Evolutionary conservation across 2,888 invertebrate genomes (phyloP), one percentile per base, ranked within the genome.

Genomic region (Dicranocentrus wangi): DNA sequence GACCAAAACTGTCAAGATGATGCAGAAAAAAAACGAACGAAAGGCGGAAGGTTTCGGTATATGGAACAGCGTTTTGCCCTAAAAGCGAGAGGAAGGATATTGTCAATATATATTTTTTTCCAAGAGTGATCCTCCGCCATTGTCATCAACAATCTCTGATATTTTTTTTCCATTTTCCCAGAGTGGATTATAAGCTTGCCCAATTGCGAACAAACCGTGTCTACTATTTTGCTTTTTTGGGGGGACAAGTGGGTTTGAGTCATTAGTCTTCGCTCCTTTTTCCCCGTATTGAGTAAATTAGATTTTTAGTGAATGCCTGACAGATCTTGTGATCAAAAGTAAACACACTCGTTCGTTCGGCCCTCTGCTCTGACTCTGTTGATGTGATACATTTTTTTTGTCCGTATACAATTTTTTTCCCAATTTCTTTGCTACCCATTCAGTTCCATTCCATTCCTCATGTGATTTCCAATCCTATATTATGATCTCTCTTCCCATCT

Each of bases 1-100:
- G 60, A 68, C 76, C 58, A 68, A 76, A 76, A 43, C 76, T 76
- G 76, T 76, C 76, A 76, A 76, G 76, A 68, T 68, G 60, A 76
- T 68, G 76, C 47, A 58, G 21, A 61, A 76, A 76, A n/a, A n/a
- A n/a, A n/a, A n/a, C n/a, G n/a, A n/a, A n/a, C n/a, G 42, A 42
- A 13, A 42, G 42, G 13, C 42, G 7, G 42, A 2, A 51, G 32
- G 53, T 69, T 53, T 69, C 32, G n/a, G 69, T 28, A 32, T 32
- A 32, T 58, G 27, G n/a, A n/a, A n/a, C n/a, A n/a, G n/a, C n/a
- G n/a, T n/a, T n/a, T n/a, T n/a, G n/a, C n/a, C n/a, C n/a, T n/a
- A n/a, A n/a, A n/a, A n/a, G n/a, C n/a, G n/a, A n/a, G 61, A 71
- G 27, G 47, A 71, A 39, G 28, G 60, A 58, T 43, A 71, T 71